A percentile compares a stretch with the other conserved stretches of the same genome.
phyloP scores from a whole-genome alignment of 2,797 vertebrate genomes.

The Pangasius larnaudii region DNA sequence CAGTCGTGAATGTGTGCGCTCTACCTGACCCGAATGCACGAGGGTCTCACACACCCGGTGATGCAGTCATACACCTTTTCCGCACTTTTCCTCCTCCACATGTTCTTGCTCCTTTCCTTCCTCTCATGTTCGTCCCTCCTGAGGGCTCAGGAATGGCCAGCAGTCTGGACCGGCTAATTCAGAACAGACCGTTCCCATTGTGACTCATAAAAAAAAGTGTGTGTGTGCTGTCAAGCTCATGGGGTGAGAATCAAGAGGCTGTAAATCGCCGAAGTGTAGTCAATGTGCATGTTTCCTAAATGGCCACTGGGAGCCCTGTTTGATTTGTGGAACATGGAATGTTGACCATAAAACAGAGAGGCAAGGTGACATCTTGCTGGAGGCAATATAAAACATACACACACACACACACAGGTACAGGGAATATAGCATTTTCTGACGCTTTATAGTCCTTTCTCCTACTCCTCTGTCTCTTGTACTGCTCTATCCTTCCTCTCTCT shows the following conservation, averaged over 20 bases:
- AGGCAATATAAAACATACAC: neutral
- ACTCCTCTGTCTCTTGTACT: neutral
- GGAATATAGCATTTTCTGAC: neutral
- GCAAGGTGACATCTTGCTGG: constrained; percentile 38
- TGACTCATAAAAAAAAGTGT: constrained; percentile 55
- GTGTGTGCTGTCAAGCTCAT: constrained; percentile 26
- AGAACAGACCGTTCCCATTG: constrained; percentile 31
- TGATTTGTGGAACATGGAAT: constrained; percentile 52
- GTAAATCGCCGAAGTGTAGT: constrained; percentile 38
- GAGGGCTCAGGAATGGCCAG: constrained; percentile 50
- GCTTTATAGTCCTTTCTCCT: neutral
- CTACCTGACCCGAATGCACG: neutral
- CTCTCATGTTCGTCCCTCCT: constrained; percentile 14
- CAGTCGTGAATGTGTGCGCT: neutral
- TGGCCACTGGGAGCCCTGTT: constrained; percentile 16
- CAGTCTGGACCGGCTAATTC: constrained; percentile 18
- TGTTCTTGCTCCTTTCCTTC: neutral
- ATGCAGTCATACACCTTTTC: constrained; percentile 4
- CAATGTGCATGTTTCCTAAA: constrained; percentile 46
- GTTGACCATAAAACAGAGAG: constrained; percentile 33
- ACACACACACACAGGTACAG: constrained; percentile 7
- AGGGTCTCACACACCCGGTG: constrained; percentile 17
- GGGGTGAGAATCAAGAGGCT: constrained; percentile 23
- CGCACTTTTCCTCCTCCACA: constrained; percentile 16
- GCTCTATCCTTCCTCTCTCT: constrained; percentile 13